Conservation (phyloP, 2,797 vertebrate genomes). For the Gymnothorax javanicus region DNA sequence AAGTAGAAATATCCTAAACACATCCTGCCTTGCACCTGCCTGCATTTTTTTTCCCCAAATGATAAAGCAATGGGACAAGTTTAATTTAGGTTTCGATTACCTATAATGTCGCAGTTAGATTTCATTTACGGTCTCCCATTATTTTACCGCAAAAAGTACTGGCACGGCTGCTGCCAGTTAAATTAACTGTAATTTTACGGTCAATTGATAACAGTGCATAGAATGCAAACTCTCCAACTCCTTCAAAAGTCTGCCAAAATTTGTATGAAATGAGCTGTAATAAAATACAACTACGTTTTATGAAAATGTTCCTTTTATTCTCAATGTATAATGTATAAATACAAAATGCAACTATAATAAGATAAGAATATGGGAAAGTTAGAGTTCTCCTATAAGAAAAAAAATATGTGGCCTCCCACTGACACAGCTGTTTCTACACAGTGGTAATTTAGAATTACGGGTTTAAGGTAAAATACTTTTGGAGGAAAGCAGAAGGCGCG, state of each 20-base stretch:
- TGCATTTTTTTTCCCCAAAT: too few species aligned
- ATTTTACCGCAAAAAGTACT: too few species aligned
- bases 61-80: too few species aligned
- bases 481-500: not conserved
- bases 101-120: too few species aligned
- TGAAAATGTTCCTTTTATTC: not conserved
- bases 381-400: not conserved
- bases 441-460: not conserved
- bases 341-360: not conserved
- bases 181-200: too few species aligned
- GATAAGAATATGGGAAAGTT: not conserved
- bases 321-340: not conserved
- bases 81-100: too few species aligned
- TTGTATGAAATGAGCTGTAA: not conserved
- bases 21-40: too few species aligned
- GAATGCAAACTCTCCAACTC: conserved; percentile 1
- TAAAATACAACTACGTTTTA: not conserved
- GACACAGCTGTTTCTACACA: not conserved
- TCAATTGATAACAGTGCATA: not conserved
- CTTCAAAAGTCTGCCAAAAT: not conserved
- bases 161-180: too few species aligned
- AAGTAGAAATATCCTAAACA: too few species aligned
- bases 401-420: not conserved
- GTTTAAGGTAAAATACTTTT: not conserved
- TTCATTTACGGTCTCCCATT: too few species aligned